phyloP scores from a whole-genome alignment of 1,140 invertebrate genomes.

The Nymphalis io region DNA sequence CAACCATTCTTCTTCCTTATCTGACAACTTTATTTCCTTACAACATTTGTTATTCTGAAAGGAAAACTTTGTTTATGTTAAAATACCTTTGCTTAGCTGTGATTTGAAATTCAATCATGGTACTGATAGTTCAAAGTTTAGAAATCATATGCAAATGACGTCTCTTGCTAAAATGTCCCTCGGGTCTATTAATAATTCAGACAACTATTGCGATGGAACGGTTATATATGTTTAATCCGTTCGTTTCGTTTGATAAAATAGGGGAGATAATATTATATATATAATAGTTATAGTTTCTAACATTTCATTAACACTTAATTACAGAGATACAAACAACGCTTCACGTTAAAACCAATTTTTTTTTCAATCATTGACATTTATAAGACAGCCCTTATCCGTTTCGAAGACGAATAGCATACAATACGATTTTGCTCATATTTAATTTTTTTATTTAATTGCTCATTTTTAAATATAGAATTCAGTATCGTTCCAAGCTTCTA shows the following conservation, averaged over 20 bases:
- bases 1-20: too few relatives aligned
- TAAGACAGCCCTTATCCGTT: too few relatives aligned
- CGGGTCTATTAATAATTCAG: background rate
- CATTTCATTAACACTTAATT: background rate
- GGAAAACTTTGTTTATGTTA: background rate
- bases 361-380: too few relatives aligned
- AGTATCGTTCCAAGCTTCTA: too few relatives aligned
- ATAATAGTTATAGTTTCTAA: background rate
- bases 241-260: background rate
- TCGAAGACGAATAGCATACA: too few relatives aligned
- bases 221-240: slow-evolving; percentile 5
- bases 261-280: background rate
- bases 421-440: too few relatives aligned
- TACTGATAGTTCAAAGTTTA: slow-evolving; percentile 1
- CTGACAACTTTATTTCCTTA: too few relatives aligned
- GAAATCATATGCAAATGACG: slow-evolving; percentile 1
- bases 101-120: slow-evolving; percentile 3
- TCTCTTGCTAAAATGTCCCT: slow-evolving; percentile 8
- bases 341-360: too few relatives aligned
- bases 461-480: too few relatives aligned
- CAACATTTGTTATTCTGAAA: too few relatives aligned
- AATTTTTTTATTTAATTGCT: too few relatives aligned
- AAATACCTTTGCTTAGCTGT: background rate
- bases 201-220: background rate
- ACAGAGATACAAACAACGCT: too few relatives aligned